Evolutionary conservation across 2,888 invertebrate genomes (phyloP), one percentile per base, ranked within the genome.

Genomic region (Noctua janthina): DNA sequence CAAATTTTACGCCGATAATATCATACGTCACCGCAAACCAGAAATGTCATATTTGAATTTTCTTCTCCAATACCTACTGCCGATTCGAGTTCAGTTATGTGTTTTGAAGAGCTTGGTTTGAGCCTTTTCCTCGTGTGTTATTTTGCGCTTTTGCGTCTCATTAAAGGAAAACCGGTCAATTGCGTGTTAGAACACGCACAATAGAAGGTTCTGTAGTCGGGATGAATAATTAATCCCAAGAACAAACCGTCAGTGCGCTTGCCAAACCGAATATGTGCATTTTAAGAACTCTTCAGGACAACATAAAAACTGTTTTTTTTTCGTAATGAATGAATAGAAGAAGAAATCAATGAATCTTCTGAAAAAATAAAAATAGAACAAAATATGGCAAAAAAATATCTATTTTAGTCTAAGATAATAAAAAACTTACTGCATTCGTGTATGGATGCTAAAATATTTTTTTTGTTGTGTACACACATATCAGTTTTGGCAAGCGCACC

Each of bases 1-100:
- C 54, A 68, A 72, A 68, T 56, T 75, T 75, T 59, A 76, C 54
- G 69, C 35, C 43, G 43, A 74, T 82, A 74, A 72, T 74, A 82
- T 82, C 23, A 74, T 77, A 77, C 74, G 68, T 86, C 74, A 76
- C 78, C 76, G 64, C 51, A 75, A 87, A 70, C 72, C 56, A 74
- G 69, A 78, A 76, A 85, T 78, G 68, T 84, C 68, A 84, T 74
- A 84, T 87, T 84, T 71, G 69, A 79, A 77, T 75, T 87, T 84
- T 78, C 46, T 78, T 74, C 49, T 59, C 17, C 70, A 87, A 80
- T 72, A 72, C 13, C 11, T 46, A 11, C 77, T 86, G 56, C 49
- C 67, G 79, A 81, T 76, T 80, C 54, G 67, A 56, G 68, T 72
- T 84, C 80, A 80, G 72, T 78, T 51, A 84, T 78, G 54, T 80